Evolutionary conservation across 2,797 vertebrate genomes (phyloP), one percentile per base, ranked within the genome.

Genomic region (Tamandua tetradactyla): DNA sequence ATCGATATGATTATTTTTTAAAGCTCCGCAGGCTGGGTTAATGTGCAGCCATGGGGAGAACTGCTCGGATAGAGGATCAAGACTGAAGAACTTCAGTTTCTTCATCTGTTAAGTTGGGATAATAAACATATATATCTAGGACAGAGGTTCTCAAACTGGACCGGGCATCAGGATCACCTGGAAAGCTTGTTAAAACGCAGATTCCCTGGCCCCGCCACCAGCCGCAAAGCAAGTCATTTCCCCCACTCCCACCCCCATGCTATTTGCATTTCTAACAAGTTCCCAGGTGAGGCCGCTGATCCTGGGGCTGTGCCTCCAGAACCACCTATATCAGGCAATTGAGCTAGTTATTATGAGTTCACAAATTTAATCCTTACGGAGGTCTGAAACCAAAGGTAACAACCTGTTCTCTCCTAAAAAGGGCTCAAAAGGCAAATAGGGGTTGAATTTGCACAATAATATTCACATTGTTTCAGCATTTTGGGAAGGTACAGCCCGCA

Each of bases 131-230:
- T 32, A 75, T 75, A 27, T 75, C 47, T 75, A 75, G 72, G 44
- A 47, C 69, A 72, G 71, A 42, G 35, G 22, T 23, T 82, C 32
- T 91, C 55, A 59, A 40, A 81, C 62, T 74, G 44, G 83, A 88
- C 82, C 5, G 18, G 22, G 55, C 52, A 37, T 68, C 59, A 44
- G 25, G 87, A 71, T 87, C 37, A 75, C 49, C 78, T 13, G 44
- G 66, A 87, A 12, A n/a, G 32, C 87, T 90, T 72, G 22, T 76
- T 76, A 75, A 91, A 95, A 64, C 18, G 80, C 78, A 83, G 75
- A 94, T 64, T 55, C 42, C 44, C n/a, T 68, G 62, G 57, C 47
- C 52, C 23, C 8, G 2, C 30, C 32, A 49, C 20, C 14, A 1
- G 35, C 23, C 14, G 1, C 40, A 74, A 72, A 95, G 81, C 87